Evolutionary conservation across 2,888 invertebrate genomes (phyloP).

Genomic region (Agrochola macilenta): DNA sequence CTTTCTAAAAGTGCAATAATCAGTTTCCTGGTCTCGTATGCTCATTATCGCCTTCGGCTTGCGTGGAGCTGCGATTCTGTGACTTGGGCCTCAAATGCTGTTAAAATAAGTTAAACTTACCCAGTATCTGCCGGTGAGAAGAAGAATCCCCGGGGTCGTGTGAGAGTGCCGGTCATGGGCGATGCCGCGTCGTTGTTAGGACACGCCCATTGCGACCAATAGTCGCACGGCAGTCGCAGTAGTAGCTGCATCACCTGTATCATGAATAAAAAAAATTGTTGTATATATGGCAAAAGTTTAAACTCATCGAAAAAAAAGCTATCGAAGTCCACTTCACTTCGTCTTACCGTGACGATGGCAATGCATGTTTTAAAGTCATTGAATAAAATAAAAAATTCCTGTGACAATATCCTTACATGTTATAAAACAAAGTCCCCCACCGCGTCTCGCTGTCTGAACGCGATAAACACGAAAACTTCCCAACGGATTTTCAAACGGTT

Average conservation of each 20-base stretch:
- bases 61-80: no score
- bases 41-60: no score
- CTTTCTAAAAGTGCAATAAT: no score
- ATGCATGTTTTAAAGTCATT: not conserved
- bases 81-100: not conserved
- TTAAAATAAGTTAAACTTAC: constrained; percentile 65
- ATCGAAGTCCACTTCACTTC: not conserved
- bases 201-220: constrained; percentile 94
- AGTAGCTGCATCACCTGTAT: constrained; percentile 92
- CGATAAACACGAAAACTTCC: no score
- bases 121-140: constrained; percentile 87
- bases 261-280: not conserved
- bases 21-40: no score
- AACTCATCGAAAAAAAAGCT: not conserved
- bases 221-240: constrained; percentile 93
- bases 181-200: constrained; percentile 73
- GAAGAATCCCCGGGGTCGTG: constrained; percentile 84
- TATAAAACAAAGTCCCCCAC: no score
- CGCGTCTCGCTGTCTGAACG: no score
- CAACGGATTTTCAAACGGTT: no score
- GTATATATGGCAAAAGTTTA: not conserved
- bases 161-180: constrained; percentile 55
- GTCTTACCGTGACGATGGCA: no score
- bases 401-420: no score
- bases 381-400: no score